These are phyloP conservation scores for Mesembrinibis cayennensis DNA, from an alignment of 2,113 vertebrate genomes.

Conservation along the genomic window DNA sequence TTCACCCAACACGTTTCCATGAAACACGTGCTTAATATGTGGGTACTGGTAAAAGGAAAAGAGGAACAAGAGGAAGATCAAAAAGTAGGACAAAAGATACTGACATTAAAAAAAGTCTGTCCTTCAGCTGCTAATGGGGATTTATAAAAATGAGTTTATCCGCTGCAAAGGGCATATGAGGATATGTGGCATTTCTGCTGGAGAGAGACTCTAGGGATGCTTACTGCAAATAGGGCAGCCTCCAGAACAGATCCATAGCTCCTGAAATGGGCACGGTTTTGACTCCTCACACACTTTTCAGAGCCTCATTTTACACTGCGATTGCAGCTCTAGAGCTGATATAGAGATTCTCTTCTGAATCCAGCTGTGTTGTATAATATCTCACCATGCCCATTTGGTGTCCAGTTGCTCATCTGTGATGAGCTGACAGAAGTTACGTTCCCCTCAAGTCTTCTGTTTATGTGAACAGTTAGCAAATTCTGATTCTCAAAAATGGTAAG, in stretches of 20 bases:
- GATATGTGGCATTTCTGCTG: background rate
- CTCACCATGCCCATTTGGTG: background rate
- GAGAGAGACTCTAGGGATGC: background rate
- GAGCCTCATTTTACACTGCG: background rate
- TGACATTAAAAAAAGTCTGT: background rate
- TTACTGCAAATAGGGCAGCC: constrained; percentile 8
- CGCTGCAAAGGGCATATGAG: background rate
- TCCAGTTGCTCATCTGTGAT: background rate
- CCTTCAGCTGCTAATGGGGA: background rate
- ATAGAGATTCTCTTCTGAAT: background rate
- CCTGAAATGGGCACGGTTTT: background rate
- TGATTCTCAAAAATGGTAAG: background rate
- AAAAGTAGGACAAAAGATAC: constrained; percentile 29
- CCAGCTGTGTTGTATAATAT: background rate
- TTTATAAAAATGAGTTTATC: background rate
- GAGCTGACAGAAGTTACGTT: background rate
- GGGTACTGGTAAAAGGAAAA: background rate
- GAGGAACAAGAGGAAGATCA: background rate
- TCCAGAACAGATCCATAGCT: background rate
- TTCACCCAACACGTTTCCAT: background rate
- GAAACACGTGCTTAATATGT: background rate
- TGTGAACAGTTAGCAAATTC: background rate
- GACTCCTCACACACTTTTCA: background rate
- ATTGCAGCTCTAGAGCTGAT: background rate
- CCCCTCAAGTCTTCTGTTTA: background rate